phyloP scores from a whole-genome alignment of 2,113 vertebrate genomes.

The Pogonocichla stellata region DNA sequence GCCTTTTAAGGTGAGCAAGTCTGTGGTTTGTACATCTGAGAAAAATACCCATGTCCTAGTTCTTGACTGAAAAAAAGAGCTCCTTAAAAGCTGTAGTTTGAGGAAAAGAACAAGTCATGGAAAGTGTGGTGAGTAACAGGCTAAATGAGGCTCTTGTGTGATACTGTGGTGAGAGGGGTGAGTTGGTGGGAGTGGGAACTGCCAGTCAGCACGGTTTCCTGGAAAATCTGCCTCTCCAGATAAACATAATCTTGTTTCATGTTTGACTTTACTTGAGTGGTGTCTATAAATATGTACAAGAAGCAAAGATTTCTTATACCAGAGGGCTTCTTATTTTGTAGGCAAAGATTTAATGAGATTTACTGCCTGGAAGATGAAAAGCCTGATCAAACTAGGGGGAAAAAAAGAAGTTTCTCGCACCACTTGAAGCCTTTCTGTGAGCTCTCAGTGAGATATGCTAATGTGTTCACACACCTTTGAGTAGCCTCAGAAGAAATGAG shows the following conservation, averaged over 20 bases:
- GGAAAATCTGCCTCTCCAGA: slow-evolving; percentile 40
- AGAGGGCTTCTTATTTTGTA: background rate
- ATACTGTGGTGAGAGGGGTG: background rate
- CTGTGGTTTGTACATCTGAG: background rate
- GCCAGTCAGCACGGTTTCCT: slow-evolving; percentile 20
- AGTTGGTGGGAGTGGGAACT: background rate
- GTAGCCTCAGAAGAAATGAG: background rate
- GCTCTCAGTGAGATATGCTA: background rate
- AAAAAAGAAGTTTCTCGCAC: background rate
- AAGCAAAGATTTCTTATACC: slow-evolving; percentile 6
- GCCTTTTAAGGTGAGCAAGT: background rate
- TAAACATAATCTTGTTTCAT: slow-evolving; percentile 28
- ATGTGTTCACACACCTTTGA: background rate
- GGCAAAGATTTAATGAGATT: slow-evolving; percentile 4
- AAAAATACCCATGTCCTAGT: background rate
- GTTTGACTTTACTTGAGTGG: slow-evolving; percentile 22
- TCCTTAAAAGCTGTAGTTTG: background rate
- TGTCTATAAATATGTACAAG: slow-evolving; percentile 21
- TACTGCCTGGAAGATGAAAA: background rate
- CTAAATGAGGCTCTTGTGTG: slow-evolving; percentile 8
- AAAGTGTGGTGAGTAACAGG: slow-evolving; percentile 3
- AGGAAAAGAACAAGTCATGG: background rate
- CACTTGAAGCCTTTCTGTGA: background rate
- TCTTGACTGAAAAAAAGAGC: background rate
- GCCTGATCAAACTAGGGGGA: background rate